phyloP scores from a whole-genome alignment of 2,113 vertebrate genomes.

The Platysteira castanea region DNA sequence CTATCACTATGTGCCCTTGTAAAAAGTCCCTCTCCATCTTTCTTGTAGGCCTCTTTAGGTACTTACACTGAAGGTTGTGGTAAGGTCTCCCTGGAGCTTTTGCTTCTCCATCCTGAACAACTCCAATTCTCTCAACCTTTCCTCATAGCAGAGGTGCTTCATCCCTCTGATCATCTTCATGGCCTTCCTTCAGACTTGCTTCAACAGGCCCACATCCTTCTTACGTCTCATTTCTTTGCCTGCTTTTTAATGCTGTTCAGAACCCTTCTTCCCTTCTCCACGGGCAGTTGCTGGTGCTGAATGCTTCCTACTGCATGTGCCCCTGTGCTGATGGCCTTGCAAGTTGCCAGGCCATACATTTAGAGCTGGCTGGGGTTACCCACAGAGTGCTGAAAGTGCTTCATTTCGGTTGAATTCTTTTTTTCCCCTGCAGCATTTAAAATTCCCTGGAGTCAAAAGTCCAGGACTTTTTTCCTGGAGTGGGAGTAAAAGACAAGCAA shows the following conservation, averaged over 20 bases:
- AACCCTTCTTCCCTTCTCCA: neutral
- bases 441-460: neutral
- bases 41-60: neutral
- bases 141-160: neutral
- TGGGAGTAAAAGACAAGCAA: neutral
- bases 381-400: neutral
- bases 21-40: neutral
- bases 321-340: fast-evolving
- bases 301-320: neutral
- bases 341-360: neutral
- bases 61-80: neutral
- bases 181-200: neutral
- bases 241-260: neutral
- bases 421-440: neutral
- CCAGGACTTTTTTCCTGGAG: neutral
- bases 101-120: neutral
- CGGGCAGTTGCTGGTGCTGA: neutral
- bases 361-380: neutral
- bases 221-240: neutral
- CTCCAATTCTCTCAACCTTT: neutral
- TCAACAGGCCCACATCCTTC: fast-evolving
- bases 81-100: neutral
- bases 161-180: neutral
- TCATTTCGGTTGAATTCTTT: neutral
- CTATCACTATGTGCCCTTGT: neutral